Base-by-base conservation (phyloP, 2,888 invertebrate genomes). In the Nomada fabriciana region DNA sequence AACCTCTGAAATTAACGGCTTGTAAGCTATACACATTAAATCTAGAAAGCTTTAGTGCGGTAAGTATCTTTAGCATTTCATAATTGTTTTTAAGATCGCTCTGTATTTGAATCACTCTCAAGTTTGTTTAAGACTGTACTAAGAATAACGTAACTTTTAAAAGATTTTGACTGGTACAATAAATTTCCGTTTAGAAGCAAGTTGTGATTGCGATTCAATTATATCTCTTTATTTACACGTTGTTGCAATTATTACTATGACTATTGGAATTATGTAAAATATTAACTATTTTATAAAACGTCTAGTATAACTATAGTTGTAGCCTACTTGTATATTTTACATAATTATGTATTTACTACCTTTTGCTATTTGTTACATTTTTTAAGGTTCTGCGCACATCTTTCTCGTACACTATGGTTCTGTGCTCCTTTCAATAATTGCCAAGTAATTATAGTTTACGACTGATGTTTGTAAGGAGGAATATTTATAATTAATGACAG, bases 381-480 rank as follows among this genome's bases (percentile, higher is more conserved):
- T 87, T 82, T 7, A 84, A 91, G 91, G 89, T 91, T n/a, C 70
- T 87, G 15, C 86, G 87, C n/a, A 83, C 89, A 3, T 89, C 90
- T 2, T 88, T 91, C 72, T 91, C 91, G 36, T 91, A 89, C 69
- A 85, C 89, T 60, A 91, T 89, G 60, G 86, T 91, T 23, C 76
- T 91, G 10, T 87, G 83, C 64, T 91, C 90, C 13, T 47, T 88
- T 60, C 87, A 85, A 59, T 89, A 78, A 83, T 59, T 4, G 18
- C 13, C 7, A 18, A 60, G 0, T 23, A 20, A 18, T 2, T 15
- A 53, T 13, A 4, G 5, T 29, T 15, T 20, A 25, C 2, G 36
- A 23, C 36, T 11, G 13, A 61, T 29, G 20, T 55, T 25, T 18
- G n/a, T n/a, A 63, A n/a, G 43, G 43, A 25, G 18, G 50, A 25